A percentile compares a stretch with the other conserved stretches of the same genome.
Evolutionary conservation across 2,113 vertebrate species (phyloP).

Genomic region (Podocnemis expansa): DNA sequence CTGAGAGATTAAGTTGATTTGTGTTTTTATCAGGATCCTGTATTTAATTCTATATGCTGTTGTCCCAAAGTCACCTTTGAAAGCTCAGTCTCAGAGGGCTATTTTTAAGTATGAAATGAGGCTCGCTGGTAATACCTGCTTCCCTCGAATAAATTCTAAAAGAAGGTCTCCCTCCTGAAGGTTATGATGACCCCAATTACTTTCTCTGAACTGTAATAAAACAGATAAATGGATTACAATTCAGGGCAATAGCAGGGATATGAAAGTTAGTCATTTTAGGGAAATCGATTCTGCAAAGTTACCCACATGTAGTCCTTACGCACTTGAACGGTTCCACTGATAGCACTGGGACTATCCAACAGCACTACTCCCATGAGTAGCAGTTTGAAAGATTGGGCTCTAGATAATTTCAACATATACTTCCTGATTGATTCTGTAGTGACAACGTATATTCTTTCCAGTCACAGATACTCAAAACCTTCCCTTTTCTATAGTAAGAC

Average conservation of each 20-base stretch:
- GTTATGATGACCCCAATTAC: background rate
- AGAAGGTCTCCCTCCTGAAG: background rate
- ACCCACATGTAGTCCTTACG: background rate
- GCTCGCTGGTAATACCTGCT: background rate
- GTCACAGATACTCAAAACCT: background rate
- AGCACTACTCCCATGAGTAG: background rate
- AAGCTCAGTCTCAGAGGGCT: background rate
- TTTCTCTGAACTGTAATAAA: background rate
- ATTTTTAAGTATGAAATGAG: background rate
- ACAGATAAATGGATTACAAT: background rate
- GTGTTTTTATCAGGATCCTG: background rate
- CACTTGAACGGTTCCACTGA: background rate
- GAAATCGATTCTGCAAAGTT: background rate
- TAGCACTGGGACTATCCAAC: background rate
- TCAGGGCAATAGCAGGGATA: background rate
- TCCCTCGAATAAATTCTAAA: background rate
- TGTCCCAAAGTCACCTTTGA: background rate
- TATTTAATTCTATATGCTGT: background rate
- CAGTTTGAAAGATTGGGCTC: background rate
- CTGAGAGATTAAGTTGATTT: background rate
- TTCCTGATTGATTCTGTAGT: background rate
- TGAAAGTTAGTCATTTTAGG: background rate
- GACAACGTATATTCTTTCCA: background rate
- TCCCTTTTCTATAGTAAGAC: background rate
- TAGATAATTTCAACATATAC: background rate